A percentile compares a stretch with the other conserved stretches of the same genome.
Evolutionary conservation across 2,113 vertebrate species (phyloP).

Genomic region (Neopipo cinnamomea): DNA sequence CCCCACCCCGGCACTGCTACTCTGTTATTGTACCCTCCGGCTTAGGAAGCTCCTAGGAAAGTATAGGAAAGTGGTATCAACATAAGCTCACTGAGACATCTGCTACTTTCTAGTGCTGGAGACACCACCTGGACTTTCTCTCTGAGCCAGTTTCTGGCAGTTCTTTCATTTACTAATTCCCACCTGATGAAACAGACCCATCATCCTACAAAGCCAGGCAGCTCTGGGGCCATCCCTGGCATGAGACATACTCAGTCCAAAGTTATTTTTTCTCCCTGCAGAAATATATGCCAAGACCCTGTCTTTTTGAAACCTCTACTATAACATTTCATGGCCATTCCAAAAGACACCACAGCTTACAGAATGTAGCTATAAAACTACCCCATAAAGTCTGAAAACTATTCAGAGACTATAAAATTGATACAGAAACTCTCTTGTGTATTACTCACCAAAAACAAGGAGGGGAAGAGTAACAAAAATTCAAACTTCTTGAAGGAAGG

Average conservation of each 20-base stretch:
- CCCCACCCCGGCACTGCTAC: too few species aligned
- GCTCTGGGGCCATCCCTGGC: not conserved
- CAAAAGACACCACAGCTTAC: constrained; percentile 10
- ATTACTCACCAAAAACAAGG: not conserved
- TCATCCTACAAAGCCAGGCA: not conserved
- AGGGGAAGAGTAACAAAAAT: not conserved
- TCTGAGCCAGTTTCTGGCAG: not conserved
- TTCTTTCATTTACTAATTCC: not conserved
- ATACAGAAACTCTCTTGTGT: not conserved
- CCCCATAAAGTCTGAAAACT: constrained; percentile 44
- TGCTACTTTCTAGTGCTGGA: not conserved
- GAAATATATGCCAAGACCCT: not conserved
- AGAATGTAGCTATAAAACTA: constrained; percentile 29
- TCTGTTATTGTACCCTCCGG: not conserved
- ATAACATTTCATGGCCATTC: not conserved
- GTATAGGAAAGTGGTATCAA: not conserved
- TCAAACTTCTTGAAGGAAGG: not conserved
- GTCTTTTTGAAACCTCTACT: constrained; percentile 3
- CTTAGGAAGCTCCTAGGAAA: not conserved
- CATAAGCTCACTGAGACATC: not conserved
- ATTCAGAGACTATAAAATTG: constrained; percentile 14
- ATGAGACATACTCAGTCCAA: not conserved
- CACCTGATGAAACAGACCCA: not conserved
- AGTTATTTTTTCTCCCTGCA: not conserved
- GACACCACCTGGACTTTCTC: not conserved